Percentiles rank a stretch among this genome's conserved stretches.
Conservation (phyloP, 2,888 invertebrate genomes). For the Rhimphoctona megacephalus region DNA sequence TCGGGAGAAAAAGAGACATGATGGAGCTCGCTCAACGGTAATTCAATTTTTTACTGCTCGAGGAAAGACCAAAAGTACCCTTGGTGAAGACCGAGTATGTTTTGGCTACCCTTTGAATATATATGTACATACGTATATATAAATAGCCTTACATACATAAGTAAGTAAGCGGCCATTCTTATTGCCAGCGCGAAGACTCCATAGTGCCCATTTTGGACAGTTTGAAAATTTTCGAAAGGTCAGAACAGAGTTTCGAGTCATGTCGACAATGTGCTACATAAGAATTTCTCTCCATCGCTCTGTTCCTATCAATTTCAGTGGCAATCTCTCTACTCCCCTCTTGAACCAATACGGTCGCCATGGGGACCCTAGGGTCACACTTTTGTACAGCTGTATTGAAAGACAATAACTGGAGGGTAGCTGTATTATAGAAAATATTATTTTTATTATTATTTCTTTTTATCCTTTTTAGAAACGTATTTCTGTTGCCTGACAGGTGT, state of each 20-base stretch:
- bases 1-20: slow-evolving; percentile 35
- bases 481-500: not conserved
- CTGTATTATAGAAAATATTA: not conserved
- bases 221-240: slow-evolving; percentile 21
- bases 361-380: not conserved
- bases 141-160: not conserved
- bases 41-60: slow-evolving; percentile 68
- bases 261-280: not conserved
- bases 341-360: not conserved
- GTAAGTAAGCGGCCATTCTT: not conserved
- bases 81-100: slow-evolving; percentile 17
- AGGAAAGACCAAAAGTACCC: slow-evolving; percentile 36
- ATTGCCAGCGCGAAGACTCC: not conserved
- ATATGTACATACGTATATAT: not conserved
- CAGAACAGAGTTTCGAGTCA: not conserved
- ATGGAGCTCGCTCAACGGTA: slow-evolving; percentile 53
- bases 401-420: not conserved
- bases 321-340: not conserved
- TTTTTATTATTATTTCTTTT: not conserved
- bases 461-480: not conserved
- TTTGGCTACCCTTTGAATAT: slow-evolving; percentile 8
- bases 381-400: not conserved
- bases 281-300: not conserved
- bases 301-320: not conserved
- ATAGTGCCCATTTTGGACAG: slow-evolving; percentile 18